phyloP scores from a whole-genome alignment of 2,113 vertebrate genomes.

The Cinclus mexicanus region DNA sequence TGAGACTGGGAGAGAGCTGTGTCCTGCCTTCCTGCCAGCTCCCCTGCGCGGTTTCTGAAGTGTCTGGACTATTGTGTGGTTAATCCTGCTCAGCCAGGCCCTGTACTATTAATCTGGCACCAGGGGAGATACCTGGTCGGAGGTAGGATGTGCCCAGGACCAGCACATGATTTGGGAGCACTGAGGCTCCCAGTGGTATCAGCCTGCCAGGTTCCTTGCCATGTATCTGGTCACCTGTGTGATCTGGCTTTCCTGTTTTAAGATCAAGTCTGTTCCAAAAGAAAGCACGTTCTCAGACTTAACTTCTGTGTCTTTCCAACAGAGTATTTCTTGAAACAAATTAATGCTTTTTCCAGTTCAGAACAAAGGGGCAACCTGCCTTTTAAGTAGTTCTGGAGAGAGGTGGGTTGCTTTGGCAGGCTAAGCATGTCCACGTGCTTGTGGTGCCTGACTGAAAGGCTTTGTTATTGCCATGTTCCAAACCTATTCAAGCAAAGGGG shows the following conservation, averaged over 20 bases:
- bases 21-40: background rate
- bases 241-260: background rate
- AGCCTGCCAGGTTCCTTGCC: background rate
- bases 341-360: background rate
- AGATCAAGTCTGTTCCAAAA: background rate
- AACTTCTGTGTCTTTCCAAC: background rate
- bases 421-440: background rate
- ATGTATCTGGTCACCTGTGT: fast-evolving
- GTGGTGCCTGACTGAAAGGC: background rate
- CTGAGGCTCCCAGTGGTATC: background rate
- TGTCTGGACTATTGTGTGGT: background rate
- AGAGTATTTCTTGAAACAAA: background rate
- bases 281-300: background rate
- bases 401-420: background rate
- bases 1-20: background rate
- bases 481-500: background rate
- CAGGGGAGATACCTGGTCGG: background rate
- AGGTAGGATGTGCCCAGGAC: background rate
- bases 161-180: background rate
- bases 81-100: background rate
- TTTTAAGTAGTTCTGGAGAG: background rate
- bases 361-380: background rate
- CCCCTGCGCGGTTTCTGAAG: background rate
- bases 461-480: background rate
- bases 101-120: background rate